Evolutionary conservation across 2,113 vertebrate genomes (phyloP), one percentile per base, ranked within the genome.

Genomic region (Delphinus delphis): DNA sequence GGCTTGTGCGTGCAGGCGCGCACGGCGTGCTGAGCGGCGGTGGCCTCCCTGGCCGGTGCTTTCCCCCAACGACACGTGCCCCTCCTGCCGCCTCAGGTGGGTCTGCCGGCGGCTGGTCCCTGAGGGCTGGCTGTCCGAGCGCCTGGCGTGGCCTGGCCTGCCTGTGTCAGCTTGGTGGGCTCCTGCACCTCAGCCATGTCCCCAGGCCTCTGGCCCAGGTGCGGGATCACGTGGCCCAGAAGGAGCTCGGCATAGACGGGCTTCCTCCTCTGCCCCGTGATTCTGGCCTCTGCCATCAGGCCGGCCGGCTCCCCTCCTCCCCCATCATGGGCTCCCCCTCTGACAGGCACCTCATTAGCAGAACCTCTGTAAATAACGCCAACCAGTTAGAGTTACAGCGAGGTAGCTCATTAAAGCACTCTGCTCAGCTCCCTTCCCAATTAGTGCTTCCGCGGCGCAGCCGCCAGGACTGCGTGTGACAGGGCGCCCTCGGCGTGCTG

Each of bases 281-380:
- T 44, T 68, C 76, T 67, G 23, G 53, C 77, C 77, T 41, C 77
- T 84, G 73, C 82, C 60, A 0, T 94, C 67, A 9, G 14, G 50
- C 70, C 28, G 76, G 41, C 44, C 79, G 15, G 63, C 76, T 63
- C 90, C 90, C 74, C 94, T 97, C 60, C 93, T 95, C 85, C 63
- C 87, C 81, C 26, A n/a, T 1, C 13, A 3, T 3, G 55, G 92
- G 76, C 67, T 76, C 95, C 98, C 90, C 95, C 95, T 98, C 98
- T 99, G 99, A 99, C 98, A 98, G 98, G 99, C 98, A 98, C 98
- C 98, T 98, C 98, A 99, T 99, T 99, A 99, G 98, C 95, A 95
- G 98, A 99, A 99, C 99, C 98, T 98, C 98, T 99, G 99, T 99
- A 99, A 99, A 99, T 99, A 99, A 98, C 98, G 97, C 98, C 98